Base-by-base conservation (phyloP, 2,888 invertebrate genomes). In the Trimorus sp. region DNA sequence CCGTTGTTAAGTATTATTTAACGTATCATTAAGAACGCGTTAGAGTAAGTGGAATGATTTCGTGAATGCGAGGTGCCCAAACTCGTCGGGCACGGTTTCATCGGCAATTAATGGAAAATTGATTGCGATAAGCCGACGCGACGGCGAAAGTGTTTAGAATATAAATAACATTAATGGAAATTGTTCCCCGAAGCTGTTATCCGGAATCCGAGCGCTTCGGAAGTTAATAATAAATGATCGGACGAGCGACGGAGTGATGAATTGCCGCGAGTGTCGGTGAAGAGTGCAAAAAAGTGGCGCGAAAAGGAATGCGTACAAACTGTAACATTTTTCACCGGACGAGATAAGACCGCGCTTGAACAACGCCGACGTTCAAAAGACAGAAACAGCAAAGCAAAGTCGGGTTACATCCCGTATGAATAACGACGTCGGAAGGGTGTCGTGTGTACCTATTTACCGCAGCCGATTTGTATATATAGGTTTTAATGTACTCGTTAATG, bases 401-500 rank as follows among this genome's bases (percentile, higher is more conserved):
- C 36, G 59, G 56, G 53, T 77, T 70, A 79, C 69, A 79, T 54
- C 45, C 49, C 71, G 59, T 59, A 76, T 79, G 76, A 79, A 77
- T 79, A 79, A 79, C 71, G 62, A 60, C 62, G 26, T 38, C 9
- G 49, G 68, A 65, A 76, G 79, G 83, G 83, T 74, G 71, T 79
- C 69, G 79, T 56, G 75, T 74, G 66, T 71, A 78, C 65, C 65
- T 79, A 82, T 78, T 82, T 82, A 78, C 74, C 79, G 42, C 82
- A 79, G 77, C 70, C 66, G 78, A 82, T 82, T 78, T 78, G 79
- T 76, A 78, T 76, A 62, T 86, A 86, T 86, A 87, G 84, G 87
- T 88, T 89, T 89, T 87, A 89, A 89, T 89, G 88, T 85, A 86
- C 87, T 87, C 86, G 88, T 88, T 90, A 89, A 89, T 89, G 87